Evolutionary conservation across 1,140 invertebrate genomes (phyloP), one percentile per base, ranked within the genome.

Genomic region (Drosophila seguyi): DNA sequence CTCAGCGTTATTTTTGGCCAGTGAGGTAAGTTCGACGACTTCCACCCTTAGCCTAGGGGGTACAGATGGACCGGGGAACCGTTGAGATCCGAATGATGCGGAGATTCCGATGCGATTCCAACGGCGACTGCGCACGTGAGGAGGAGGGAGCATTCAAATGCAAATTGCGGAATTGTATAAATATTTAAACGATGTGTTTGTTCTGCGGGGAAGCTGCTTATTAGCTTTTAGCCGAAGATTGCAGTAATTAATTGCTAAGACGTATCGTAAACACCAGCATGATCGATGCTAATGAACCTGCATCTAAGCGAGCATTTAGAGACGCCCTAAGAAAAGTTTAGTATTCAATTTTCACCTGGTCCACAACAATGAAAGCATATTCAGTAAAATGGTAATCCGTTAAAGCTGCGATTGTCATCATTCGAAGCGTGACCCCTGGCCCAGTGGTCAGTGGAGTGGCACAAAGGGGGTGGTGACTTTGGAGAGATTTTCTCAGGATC

Each of bases 131-230:
- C 34, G 62, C 82, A 81, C 74, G 83, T 86, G 83, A 73, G 68
- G 29, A 53, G 50, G 50, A 6, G 48, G 27, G 36, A 71, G 61
- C 75, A 72, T 86, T 79, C 27, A 82, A 87, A 86, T 86, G 82
- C 82, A 86, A 86, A 86, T 86, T 48, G 29, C 47, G 36, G 52
- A 74, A 82, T 81, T 68, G 69, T 84, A 84, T 76, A 84, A 79
- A 79, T 39, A 75, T 75, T 67, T 77, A 78, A 76, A 66, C 50
- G 69, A 39, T 57, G 52, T 62, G 52, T 80, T 80, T 58, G 53
- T 47, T 68, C n/a, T 25, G 47, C 31, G 48, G 14, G 56, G 38
- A 59, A 75, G 55, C 47, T 86, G 82, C 65, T 71, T 77, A 81
- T 84, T 81, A 77, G 59, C 69, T 44, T 38, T 25, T 29, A 25